Base-by-base conservation (phyloP, 2,113 vertebrate genomes). In the Entelurus aequoreus region DNA sequence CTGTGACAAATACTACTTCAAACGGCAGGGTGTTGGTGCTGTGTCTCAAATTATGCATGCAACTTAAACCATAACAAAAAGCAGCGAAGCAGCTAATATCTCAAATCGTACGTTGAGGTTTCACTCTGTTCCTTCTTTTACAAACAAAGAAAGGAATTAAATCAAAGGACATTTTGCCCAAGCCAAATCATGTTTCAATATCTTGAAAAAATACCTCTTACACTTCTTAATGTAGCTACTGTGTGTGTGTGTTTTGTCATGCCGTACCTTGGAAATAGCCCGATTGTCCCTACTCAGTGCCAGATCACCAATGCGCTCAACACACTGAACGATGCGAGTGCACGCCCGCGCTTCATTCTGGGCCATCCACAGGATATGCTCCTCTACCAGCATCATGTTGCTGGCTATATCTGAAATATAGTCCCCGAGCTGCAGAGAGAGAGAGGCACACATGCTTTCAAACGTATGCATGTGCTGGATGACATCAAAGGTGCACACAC, bases 291-390 rank as follows among this genome's bases (percentile, higher is more conserved):
- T 80, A 42, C 79, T 90, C 70, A 95, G 75, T 0, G 85, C 78
- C 73, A 92, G 83, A 75, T 82, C 88, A 12, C 94, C 91, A 54
- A 97, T 90, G 1, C 86, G 88, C 65, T 94, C 92, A 75, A 96
- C 91, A 55, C 93, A 94, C 66, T 88, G 91, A 36, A 95, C 93
- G 44, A 96, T 93, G 11, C 93, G 91, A 0, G 93, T 93, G 74
- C 94, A 95, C 0, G 94, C 94, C 68, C 90, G 83, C 48, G 92
- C 90, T 75, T 95, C 92, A 4, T 90, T 94, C 74, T 96, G 94
- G 13, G 94, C 93, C 91, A 93, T 93, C 93, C 93, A 95, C 75
- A 96, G 68, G 16, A 94, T 82, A 0, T 94, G 93, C 63, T 96
- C 94, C 79, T 95, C 93, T 8, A 92, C 92, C 15, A 90, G 77